A percentile compares a stretch with the other conserved stretches of the same genome.
Conservation (phyloP, 1,140 invertebrate species). For the Papilio dardanus region DNA sequence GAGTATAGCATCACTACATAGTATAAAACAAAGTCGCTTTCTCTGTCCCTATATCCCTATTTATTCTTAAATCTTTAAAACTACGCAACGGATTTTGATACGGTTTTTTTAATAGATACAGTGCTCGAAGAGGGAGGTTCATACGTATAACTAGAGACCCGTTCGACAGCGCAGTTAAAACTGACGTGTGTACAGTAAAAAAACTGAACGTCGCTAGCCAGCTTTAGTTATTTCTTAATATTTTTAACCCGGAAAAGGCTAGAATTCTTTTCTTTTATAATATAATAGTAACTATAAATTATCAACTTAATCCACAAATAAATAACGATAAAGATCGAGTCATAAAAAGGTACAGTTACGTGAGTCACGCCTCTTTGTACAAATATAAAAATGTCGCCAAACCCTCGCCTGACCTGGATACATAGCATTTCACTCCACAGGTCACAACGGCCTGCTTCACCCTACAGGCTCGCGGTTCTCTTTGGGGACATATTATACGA, state of each 20-base stretch:
- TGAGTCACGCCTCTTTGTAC: constrained; percentile 17
- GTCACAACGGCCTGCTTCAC: not conserved
- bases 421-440: constrained; percentile 29
- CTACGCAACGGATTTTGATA: no score
- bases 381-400: constrained; percentile 37
- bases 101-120: no score
- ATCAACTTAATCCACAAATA: not conserved
- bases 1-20: no score
- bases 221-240: not conserved
- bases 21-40: no score
- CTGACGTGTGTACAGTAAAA: no score
- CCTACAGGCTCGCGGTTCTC: not conserved
- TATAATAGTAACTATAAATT: not conserved
- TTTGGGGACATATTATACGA: not conserved
- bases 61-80: no score
- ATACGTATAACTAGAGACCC: no score
- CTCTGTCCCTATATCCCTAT: no score
- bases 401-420: constrained; percentile 36
- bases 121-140: no score
- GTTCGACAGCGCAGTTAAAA: no score
- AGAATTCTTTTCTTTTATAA: not conserved
- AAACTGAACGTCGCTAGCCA: no score
- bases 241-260: not conserved
- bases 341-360: constrained; percentile 24
- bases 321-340: constrained; percentile 2